These are phyloP conservation scores for Haemorhous mexicanus DNA, from an alignment of 2,113 vertebrate genomes.

Conservation along the genomic window DNA sequence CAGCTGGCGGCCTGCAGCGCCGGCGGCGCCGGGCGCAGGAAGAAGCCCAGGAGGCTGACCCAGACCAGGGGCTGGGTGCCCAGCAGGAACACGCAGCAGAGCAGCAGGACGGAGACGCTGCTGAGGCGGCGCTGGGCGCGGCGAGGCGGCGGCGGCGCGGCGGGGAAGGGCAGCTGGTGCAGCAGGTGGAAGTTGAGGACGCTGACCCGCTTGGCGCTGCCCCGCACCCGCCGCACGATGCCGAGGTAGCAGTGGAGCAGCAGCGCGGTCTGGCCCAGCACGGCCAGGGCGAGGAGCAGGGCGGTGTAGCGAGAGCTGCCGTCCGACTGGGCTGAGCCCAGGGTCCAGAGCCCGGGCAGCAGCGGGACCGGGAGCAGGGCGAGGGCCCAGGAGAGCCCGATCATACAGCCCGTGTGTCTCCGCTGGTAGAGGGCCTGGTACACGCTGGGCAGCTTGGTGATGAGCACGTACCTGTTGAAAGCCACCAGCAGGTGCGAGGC, in stretches of 20 bases:
- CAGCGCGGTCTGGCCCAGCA: conserved; percentile 80
- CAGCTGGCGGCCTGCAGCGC: conserved; percentile 78
- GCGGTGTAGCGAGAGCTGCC: conserved; percentile 70
- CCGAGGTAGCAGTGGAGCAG: conserved; percentile 84
- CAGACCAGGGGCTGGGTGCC: conserved; percentile 83
- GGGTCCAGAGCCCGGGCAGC: conserved; percentile 73
- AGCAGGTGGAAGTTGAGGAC: conserved; percentile 87
- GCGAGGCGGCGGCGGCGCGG: conserved; percentile 64
- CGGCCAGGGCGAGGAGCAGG: conserved; percentile 75
- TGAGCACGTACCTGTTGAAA: conserved; percentile 85
- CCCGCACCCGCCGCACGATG: conserved; percentile 84
- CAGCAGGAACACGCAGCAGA: conserved; percentile 82
- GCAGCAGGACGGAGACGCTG: conserved; percentile 81
- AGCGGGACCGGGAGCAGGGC: conserved; percentile 75
- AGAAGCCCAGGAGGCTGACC: conserved; percentile 77
- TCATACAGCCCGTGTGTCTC: conserved; percentile 81
- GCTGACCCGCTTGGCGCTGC: conserved; percentile 85
- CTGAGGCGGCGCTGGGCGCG: conserved; percentile 81
- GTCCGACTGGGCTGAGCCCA: conserved; percentile 26
- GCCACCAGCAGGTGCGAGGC: conserved; percentile 87
- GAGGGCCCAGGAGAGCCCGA: conserved; percentile 79
- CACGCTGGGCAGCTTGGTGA: conserved; percentile 83
- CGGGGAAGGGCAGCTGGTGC: conserved; percentile 81
- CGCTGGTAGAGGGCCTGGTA: conserved; percentile 85
- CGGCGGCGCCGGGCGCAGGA: conserved; percentile 73